Evolutionary conservation across 2,888 invertebrate genomes (phyloP).

Genomic region (Hybos culiciformis): DNA sequence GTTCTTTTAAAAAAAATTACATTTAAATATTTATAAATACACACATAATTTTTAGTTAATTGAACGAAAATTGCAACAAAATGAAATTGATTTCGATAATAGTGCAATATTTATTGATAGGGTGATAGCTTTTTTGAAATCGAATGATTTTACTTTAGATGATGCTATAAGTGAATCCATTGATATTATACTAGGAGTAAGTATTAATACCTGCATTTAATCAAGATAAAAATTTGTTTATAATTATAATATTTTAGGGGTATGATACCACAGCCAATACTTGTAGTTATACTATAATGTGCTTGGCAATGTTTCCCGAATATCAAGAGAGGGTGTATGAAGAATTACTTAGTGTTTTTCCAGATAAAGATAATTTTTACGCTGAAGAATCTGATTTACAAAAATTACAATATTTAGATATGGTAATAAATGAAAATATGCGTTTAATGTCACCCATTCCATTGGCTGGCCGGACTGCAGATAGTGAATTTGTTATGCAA

Average conservation of each 20-base stretch:
- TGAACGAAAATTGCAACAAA: neutral
- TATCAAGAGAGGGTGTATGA: slow-evolving; percentile 26
- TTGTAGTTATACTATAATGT: slow-evolving; percentile 27
- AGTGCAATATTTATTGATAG: neutral
- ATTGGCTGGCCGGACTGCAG: slow-evolving; percentile 24
- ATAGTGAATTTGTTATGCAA: slow-evolving; percentile 18
- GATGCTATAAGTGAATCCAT: neutral
- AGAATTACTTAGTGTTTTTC: slow-evolving; percentile 21
- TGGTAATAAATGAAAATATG: slow-evolving; percentile 30
- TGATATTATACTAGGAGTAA: neutral
- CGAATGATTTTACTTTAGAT: neutral
- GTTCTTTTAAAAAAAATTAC: too few relatives aligned
- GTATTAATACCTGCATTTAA: neutral
- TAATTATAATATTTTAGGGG: slow-evolving; percentile 13
- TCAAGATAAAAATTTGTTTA: neutral
- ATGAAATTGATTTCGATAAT: neutral
- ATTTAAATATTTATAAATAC: too few relatives aligned
- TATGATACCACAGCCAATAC: slow-evolving; percentile 32
- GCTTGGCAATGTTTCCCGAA: slow-evolving; percentile 28
- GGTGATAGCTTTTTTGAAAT: neutral
- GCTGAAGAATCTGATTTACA: slow-evolving; percentile 22
- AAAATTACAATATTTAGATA: slow-evolving; percentile 25
- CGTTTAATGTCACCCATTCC: slow-evolving; percentile 30
- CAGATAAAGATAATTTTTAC: slow-evolving; percentile 12
- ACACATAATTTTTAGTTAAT: neutral